Evolutionary conservation across 30 jellyfish, hydroid and myxozoan species (phyloP).

Genomic region (Haliclystus octoradiatus): DNA sequence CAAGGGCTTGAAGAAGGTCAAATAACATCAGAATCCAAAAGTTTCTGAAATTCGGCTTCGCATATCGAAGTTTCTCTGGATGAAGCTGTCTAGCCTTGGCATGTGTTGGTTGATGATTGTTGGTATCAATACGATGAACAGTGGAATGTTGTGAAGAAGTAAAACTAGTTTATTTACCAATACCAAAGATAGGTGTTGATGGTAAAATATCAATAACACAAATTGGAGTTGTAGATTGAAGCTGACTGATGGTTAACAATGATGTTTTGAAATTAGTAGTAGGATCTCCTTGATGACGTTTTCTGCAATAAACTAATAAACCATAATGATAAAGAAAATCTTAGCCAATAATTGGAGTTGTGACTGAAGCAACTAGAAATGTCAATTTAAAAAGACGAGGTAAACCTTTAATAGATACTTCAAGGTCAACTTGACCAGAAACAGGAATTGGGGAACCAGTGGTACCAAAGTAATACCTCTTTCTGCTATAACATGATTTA

Average conservation of each 20-base stretch:
- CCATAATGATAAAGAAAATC: not conserved
- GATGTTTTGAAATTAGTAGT: no score
- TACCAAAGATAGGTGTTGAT: no score
- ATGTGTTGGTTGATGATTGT: no score
- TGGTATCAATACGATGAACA: no score
- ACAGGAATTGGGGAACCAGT: not conserved
- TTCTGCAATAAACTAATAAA: not conserved
- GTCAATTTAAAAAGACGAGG: not conserved
- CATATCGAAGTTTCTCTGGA: no score
- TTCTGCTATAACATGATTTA: not conserved
- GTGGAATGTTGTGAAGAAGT: no score
- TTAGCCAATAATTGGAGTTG: not conserved
- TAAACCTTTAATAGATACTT: not conserved
- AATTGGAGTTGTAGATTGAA: no score
- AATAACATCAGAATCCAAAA: not conserved
- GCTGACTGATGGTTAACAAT: no score
- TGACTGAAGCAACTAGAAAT: not conserved
- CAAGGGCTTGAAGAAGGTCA: conserved; percentile 5
- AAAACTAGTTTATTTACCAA: not conserved
- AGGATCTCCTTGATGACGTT: not conserved
- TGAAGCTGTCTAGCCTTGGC: no score
- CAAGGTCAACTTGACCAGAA: not conserved
- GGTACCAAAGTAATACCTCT: not conserved
- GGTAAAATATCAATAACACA: no score
- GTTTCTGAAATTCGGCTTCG: conserved; percentile 26